Evolutionary conservation across 2,797 vertebrate species (phyloP).

Genomic region (Pelochelys cantorii): DNA sequence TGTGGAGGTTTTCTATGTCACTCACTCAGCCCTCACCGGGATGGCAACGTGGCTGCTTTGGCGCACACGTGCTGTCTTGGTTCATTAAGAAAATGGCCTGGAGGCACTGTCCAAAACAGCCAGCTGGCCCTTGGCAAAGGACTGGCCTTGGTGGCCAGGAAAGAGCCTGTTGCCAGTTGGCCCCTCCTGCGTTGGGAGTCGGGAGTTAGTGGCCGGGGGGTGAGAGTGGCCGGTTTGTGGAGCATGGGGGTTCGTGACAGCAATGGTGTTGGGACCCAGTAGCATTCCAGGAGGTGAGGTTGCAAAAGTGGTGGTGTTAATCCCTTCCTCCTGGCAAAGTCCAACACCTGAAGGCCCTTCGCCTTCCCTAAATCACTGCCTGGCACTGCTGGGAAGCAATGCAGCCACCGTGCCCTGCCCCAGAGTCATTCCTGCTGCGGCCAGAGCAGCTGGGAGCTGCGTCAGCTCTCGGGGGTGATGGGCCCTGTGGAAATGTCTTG

Average conservation of each 20-base stretch:
- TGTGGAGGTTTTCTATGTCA: conserved; percentile 27
- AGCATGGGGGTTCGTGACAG: accelerated
- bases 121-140: not conserved
- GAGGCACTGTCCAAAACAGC: not conserved
- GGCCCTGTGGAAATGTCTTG: conserved; percentile 17
- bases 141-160: accelerated
- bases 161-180: not conserved
- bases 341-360: not conserved
- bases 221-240: accelerated
- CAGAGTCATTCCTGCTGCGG: not conserved
- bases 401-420: not conserved
- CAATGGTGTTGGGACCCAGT: accelerated
- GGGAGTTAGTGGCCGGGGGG: not conserved
- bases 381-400: accelerated
- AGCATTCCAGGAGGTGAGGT: not conserved
- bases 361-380: accelerated
- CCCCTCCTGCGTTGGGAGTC: not conserved
- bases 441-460: not conserved
- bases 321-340: not conserved
- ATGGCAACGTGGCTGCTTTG: conserved; percentile 23
- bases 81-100: conserved; percentile 30
- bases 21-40: conserved; percentile 39
- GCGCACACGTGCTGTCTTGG: conserved; percentile 6
- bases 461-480: not conserved
- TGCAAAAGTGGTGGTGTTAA: not conserved